phyloP scores from a whole-genome alignment of 30 jellyfish, hydroid and myxozoan species.

The Mastigias papua region DNA sequence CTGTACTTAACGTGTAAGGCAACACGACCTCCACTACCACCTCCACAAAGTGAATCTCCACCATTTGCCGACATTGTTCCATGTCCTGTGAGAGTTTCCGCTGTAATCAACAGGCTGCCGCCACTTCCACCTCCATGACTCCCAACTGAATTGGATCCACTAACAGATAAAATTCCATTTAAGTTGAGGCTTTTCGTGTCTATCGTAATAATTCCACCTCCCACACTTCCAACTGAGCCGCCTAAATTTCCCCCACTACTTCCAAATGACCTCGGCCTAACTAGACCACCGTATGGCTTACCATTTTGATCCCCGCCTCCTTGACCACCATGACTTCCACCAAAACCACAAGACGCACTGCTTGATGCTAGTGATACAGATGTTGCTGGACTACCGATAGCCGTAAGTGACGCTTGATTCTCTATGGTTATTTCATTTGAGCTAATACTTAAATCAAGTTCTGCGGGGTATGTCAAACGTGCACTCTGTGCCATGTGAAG shows the following conservation, averaged over 20 bases:
- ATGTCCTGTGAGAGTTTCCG: conserved; percentile 59
- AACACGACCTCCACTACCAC: conserved; percentile 80
- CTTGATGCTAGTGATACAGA: conserved; percentile 62
- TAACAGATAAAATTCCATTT: conserved; percentile 36
- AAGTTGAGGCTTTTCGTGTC: conserved; percentile 11
- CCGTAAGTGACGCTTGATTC: conserved; percentile 35
- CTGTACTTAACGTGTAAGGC: conserved; percentile 55
- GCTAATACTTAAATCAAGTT: conserved; percentile 29
- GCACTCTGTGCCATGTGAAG: conserved; percentile 62
- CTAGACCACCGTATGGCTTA: conserved; percentile 50
- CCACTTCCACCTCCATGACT: conserved; percentile 77
- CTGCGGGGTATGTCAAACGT: neutral
- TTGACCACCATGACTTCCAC: conserved; percentile 82
- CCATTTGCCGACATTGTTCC: conserved; percentile 64
- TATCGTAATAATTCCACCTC: conserved; percentile 53
- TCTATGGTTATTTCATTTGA: conserved; percentile 41
- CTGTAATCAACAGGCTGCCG: conserved; percentile 50
- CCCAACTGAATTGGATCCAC: conserved; percentile 28
- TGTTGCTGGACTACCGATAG: conserved; percentile 14
- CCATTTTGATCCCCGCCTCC: conserved; percentile 61
- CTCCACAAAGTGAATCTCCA: conserved; percentile 70
- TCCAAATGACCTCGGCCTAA: conserved; percentile 59
- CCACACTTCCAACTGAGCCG: conserved; percentile 9
- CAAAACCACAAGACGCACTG: conserved; percentile 56
- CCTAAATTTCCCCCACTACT: conserved; percentile 69